Conservation (phyloP, 2,113 vertebrate species). For the Coreoperca whiteheadi region DNA sequence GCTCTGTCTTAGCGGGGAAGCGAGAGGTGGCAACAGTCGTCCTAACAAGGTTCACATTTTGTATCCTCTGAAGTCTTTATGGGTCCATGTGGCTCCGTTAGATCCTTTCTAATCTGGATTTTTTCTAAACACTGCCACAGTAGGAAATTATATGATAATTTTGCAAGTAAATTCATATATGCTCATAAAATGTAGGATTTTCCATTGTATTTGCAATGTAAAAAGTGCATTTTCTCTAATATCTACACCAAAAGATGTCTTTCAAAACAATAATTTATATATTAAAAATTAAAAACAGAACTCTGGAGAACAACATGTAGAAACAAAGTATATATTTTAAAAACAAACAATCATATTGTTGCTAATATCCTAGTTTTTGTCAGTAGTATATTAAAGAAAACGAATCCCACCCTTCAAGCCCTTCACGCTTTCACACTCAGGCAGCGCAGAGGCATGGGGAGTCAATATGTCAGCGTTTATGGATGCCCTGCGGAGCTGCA, state of each 20-base stretch:
- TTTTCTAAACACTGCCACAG: constrained; percentile 16
- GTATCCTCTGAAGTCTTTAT: constrained; percentile 36
- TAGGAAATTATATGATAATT: neutral
- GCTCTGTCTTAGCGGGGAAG: constrained; percentile 36
- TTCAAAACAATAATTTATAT: constrained; percentile 18
- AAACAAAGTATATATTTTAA: constrained; percentile 33
- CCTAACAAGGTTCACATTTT: constrained; percentile 44
- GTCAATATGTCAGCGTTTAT: constrained; percentile 93
- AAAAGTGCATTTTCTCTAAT: neutral
- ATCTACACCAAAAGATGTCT: neutral
- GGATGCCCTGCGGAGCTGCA: constrained; percentile 89
- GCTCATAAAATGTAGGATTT: neutral
- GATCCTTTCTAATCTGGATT: constrained; percentile 24
- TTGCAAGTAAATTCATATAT: neutral
- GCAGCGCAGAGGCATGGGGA: constrained; percentile 87
- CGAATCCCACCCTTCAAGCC: constrained; percentile 80
- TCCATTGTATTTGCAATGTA: neutral
- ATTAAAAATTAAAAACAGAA: neutral
- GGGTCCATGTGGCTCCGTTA: constrained; percentile 12
- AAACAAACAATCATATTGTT: constrained; percentile 64
- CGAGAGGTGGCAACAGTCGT: constrained; percentile 33
- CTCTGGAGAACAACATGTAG: neutral
- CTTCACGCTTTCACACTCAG: constrained; percentile 90
- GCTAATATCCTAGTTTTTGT: constrained; percentile 63
- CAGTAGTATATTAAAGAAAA: constrained; percentile 65